Evolutionary conservation across 2,888 invertebrate species (phyloP).

Genomic region (Ametastegia equiseti): DNA sequence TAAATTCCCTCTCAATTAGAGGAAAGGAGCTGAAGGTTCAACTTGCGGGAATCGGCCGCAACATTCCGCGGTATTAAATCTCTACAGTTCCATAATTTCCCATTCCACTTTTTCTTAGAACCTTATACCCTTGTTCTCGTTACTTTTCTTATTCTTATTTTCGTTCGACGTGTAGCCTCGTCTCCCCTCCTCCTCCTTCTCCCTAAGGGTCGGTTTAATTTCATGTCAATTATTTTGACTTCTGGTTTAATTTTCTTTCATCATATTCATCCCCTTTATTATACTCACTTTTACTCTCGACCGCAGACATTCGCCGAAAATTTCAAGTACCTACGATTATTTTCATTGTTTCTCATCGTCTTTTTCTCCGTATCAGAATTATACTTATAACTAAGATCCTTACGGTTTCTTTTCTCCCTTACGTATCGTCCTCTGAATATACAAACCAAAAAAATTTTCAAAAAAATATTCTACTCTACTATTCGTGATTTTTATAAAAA

Average conservation of each 20-base stretch:
- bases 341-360: too few species aligned
- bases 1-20: slow-evolving; percentile 17
- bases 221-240: not conserved
- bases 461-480: too few species aligned
- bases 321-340: too few species aligned
- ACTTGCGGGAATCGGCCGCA: too few species aligned
- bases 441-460: too few species aligned
- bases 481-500: too few species aligned
- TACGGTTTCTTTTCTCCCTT: too few species aligned
- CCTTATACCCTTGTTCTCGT: not conserved
- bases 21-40: not conserved
- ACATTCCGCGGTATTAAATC: not conserved
- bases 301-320: too few species aligned
- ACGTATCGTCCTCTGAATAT: too few species aligned
- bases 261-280: not conserved
- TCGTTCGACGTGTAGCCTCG: not conserved
- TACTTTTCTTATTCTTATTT: not conserved
- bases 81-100: not conserved
- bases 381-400: too few species aligned
- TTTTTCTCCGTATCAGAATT: too few species aligned
- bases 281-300: not conserved
- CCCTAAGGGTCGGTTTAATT: slow-evolving; percentile 2
- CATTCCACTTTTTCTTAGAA: not conserved
- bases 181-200: not conserved
- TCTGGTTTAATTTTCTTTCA: not conserved